Percentiles rank a stretch among this genome's conserved stretches.
Conservation (phyloP, 2,797 vertebrate genomes). For the Gobio occitaniae region DNA sequence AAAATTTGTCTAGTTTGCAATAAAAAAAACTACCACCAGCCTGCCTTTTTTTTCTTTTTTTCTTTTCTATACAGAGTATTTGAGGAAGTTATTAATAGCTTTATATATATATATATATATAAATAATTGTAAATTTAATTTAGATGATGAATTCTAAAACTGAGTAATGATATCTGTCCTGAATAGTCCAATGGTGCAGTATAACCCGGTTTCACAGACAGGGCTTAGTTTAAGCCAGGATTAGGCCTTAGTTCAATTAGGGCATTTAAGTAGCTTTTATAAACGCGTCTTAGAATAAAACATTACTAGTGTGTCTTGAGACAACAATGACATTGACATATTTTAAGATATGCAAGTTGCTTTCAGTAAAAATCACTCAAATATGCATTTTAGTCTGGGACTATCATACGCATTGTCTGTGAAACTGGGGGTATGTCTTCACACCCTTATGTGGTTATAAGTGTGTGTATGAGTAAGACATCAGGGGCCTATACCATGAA, state of each 20-base stretch:
- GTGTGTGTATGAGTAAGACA: neutral
- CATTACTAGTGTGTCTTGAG: too few relatives aligned
- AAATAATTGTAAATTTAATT: neutral
- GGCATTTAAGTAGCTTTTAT: too few relatives aligned
- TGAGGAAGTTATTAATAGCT: neutral
- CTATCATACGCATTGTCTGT: too few relatives aligned
- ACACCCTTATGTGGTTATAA: neutral
- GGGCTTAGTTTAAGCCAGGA: too few relatives aligned
- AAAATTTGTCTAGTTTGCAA: constrained; percentile 63
- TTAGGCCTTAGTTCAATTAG: too few relatives aligned
- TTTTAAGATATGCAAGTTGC: too few relatives aligned
- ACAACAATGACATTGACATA: too few relatives aligned
- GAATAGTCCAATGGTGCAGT: neutral
- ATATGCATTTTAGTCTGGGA: too few relatives aligned
- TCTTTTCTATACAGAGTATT: neutral
- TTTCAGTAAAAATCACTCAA: too few relatives aligned
- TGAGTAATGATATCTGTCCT: neutral
- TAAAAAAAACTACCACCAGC: constrained; percentile 51
- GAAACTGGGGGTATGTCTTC: neutral
- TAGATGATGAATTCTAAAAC: neutral
- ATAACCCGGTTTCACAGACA: too few relatives aligned
- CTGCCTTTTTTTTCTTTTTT: neutral
- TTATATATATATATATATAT: neutral
- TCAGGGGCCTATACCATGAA: too few relatives aligned
- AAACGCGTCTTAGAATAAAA: too few relatives aligned